phyloP scores from a whole-genome alignment of 2,113 vertebrate genomes.

The Lontra canadensis region DNA sequence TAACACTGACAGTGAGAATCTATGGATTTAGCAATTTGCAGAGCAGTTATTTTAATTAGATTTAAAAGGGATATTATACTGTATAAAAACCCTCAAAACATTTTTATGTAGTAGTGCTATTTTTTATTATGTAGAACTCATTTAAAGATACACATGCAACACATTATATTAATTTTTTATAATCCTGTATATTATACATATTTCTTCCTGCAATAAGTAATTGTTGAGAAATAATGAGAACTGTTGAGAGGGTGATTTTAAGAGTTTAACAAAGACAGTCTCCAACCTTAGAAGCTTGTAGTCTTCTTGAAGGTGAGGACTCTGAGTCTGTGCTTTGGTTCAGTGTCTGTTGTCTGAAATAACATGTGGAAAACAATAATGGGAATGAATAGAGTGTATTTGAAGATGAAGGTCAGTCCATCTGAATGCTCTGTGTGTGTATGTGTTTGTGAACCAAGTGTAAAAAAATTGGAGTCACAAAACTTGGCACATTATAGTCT shows the following conservation, averaged over 20 bases:
- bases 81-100: background rate
- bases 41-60: conserved; percentile 32
- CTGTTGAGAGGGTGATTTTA: background rate
- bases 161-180: background rate
- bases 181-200: background rate
- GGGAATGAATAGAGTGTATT: background rate
- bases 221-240: conserved; percentile 33
- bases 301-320: background rate
- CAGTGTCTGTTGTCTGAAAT: background rate
- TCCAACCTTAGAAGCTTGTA: background rate
- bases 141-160: background rate
- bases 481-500: background rate
- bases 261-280: background rate
- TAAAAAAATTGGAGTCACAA: background rate
- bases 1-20: background rate
- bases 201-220: background rate
- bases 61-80: conserved; percentile 4
- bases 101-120: background rate
- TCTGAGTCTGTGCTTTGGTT: background rate
- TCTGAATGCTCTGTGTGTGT: background rate
- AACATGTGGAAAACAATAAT: background rate
- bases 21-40: conserved; percentile 35
- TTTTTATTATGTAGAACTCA: background rate
- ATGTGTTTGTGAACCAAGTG: background rate
- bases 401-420: background rate